Conservation (phyloP, 2,113 vertebrate species). For the Toxostoma redivivum region DNA sequence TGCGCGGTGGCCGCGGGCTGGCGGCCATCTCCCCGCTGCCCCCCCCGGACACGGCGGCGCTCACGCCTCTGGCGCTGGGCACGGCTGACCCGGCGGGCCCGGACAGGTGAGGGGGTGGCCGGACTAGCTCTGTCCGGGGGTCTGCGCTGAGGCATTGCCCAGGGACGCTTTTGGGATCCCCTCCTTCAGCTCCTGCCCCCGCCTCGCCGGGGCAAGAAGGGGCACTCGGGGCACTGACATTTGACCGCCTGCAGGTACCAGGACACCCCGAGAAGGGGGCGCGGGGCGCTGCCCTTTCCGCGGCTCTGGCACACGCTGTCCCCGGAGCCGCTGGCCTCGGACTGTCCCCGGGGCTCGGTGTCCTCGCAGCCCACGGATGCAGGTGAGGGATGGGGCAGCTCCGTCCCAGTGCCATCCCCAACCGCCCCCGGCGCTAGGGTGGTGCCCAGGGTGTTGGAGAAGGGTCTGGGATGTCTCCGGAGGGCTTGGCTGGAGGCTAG, state of each 20-base stretch:
- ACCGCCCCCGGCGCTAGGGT: too few species aligned
- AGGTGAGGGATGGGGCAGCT: background rate
- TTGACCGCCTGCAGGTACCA: background rate
- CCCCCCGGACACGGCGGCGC: background rate
- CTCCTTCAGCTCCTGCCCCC: background rate
- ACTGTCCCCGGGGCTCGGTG: too few species aligned
- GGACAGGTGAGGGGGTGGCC: background rate
- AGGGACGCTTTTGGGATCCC: background rate
- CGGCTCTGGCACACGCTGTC: background rate
- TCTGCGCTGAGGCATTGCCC: background rate
- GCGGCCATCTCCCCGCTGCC: background rate
- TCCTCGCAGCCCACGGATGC: background rate
- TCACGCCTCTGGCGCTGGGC: background rate
- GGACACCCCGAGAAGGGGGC: background rate
- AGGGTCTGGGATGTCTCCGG: too few species aligned
- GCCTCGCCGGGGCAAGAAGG: too few species aligned
- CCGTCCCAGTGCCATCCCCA: background rate
- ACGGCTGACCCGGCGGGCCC: background rate
- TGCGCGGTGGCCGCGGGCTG: background rate
- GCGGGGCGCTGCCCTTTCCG: background rate
- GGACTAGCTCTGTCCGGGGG: background rate
- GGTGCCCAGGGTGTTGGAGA: too few species aligned
- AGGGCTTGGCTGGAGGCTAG: background rate
- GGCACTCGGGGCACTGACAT: too few species aligned
- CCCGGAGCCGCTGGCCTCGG: background rate